Conservation (phyloP, 2,888 invertebrate genomes). For the Eilema caniola region DNA sequence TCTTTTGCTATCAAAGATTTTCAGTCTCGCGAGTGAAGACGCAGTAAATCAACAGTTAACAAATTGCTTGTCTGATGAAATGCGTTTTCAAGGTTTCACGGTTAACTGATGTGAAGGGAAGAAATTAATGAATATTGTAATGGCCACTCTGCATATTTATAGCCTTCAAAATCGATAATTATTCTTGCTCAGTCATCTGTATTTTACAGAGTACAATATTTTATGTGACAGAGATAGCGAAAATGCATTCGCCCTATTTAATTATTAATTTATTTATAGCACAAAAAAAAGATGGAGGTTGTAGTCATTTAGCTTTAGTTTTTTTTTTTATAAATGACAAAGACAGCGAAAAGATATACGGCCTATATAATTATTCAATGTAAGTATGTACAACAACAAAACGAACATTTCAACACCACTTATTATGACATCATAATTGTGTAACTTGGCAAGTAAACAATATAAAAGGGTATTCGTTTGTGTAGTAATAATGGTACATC, state of each 20-base stretch:
- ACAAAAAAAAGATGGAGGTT: too few relatives aligned
- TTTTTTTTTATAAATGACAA: too few relatives aligned
- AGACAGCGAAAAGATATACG: too few relatives aligned
- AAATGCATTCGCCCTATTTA: neutral
- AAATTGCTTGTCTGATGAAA: neutral
- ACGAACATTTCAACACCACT: too few relatives aligned
- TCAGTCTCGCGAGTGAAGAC: neutral
- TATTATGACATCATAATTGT: neutral
- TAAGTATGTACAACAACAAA: too few relatives aligned
- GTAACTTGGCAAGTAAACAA: neutral
- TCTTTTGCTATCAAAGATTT: neutral
- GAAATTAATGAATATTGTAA: conserved; percentile 30
- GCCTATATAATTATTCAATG: too few relatives aligned
- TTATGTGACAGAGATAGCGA: neutral
- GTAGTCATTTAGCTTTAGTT: too few relatives aligned
- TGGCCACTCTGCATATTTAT: conserved; percentile 35
- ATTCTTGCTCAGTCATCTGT: neutral
- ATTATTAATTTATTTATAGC: neutral
- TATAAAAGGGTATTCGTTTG: neutral
- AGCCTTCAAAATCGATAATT: conserved; percentile 1
- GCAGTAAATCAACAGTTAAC: neutral
- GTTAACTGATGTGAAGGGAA: neutral
- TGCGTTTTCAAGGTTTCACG: conserved; percentile 12
- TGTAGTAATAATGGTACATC: neutral
- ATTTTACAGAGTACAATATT: neutral